Evolutionary conservation across 2,797 vertebrate genomes (phyloP).

Genomic region (Synanceia verrucosa): DNA sequence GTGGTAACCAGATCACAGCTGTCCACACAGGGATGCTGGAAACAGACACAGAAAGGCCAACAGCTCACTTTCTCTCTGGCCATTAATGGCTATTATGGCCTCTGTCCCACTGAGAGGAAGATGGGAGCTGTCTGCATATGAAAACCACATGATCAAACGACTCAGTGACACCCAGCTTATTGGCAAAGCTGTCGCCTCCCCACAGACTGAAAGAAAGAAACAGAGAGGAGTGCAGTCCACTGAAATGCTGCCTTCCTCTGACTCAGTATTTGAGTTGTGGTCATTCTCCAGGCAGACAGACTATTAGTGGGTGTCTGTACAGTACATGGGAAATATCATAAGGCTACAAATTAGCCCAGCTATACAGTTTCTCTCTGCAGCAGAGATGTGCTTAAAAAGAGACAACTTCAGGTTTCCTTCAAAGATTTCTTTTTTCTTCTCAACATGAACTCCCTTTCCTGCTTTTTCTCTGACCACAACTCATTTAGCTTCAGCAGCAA

Average conservation of each 20-base stretch:
- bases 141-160: constrained; percentile 53
- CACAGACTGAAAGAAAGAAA: constrained; percentile 41
- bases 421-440: constrained; percentile 1
- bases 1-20: constrained; percentile 41
- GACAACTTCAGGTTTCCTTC: constrained; percentile 12
- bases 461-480: neutral
- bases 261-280: constrained; percentile 48
- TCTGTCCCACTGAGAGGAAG: constrained; percentile 52
- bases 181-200: constrained; percentile 24
- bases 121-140: constrained; percentile 54
- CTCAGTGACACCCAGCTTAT: constrained; percentile 52
- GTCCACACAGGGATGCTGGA: constrained; percentile 44
- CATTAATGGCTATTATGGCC: constrained; percentile 54
- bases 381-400: constrained; percentile 25
- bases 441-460: neutral
- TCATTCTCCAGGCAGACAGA: constrained; percentile 32
- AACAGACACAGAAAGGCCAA: constrained; percentile 36
- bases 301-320: constrained; percentile 31
- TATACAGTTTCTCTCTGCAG: constrained; percentile 14
- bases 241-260: constrained; percentile 22
- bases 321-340: constrained; percentile 29
- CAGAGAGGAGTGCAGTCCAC: neutral
- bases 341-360: constrained; percentile 45
- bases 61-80: constrained; percentile 26
- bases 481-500: constrained; percentile 15